A percentile compares a stretch with the other conserved stretches of the same genome.
Conservation (phyloP, 2,797 vertebrate species). For the Lindbergichthys nudifrons region DNA sequence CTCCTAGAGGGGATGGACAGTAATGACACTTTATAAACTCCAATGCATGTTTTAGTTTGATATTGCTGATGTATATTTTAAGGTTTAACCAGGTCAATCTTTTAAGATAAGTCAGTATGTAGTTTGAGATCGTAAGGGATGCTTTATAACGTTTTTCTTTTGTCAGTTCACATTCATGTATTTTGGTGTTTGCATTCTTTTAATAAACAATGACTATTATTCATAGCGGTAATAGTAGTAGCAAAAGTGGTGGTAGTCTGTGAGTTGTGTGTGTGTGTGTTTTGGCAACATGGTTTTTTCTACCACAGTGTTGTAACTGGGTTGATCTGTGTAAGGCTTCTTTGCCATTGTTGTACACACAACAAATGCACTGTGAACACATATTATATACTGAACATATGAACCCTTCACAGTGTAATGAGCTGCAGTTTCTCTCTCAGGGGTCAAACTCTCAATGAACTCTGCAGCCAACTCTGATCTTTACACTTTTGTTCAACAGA, state of each 20-base stretch:
- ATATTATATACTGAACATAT: slow-evolving; percentile 12
- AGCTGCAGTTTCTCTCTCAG: slow-evolving; percentile 16
- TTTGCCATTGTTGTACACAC: slow-evolving; percentile 4
- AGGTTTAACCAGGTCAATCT: neutral
- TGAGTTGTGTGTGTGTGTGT: slow-evolving; percentile 1
- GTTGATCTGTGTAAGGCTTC: neutral
- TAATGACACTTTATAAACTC: slow-evolving; percentile 13
- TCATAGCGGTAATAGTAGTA: neutral
- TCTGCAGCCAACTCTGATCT: slow-evolving; percentile 74
- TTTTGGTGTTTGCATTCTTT: neutral
- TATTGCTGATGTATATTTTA: neutral
- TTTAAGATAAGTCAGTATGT: neutral
- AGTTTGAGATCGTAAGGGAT: neutral
- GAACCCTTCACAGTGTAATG: neutral
- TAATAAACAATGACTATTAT: neutral
- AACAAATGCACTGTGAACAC: slow-evolving; percentile 7
- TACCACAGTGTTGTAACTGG: neutral
- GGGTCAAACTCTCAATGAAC: neutral
- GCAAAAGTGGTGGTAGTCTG: neutral
- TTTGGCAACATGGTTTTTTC: slow-evolving; percentile 26
- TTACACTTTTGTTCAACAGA: slow-evolving; percentile 79
- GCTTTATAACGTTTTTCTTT: neutral
- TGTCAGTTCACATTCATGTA: too few species aligned
- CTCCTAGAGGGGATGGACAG: slow-evolving; percentile 48
- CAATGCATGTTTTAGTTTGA: neutral